A percentile compares a stretch with the other conserved stretches of the same genome.
These are phyloP conservation scores for Anastrepha obliqua DNA, from an alignment of 1,140 invertebrate genomes.

Conservation along the genomic window DNA sequence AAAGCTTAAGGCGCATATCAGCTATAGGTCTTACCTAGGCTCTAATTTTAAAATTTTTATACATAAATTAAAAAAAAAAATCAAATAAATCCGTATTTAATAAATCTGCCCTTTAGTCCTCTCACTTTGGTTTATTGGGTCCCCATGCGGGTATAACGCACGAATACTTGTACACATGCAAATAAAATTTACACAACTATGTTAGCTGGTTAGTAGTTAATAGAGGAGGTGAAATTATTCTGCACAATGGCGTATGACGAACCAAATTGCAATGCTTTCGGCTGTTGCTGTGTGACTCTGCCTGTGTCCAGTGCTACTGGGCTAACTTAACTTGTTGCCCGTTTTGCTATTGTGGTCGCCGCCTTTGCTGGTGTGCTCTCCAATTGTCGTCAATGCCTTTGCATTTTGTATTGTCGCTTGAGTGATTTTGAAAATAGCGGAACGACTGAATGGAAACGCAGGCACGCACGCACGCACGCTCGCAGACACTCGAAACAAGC, in stretches of 20 bases:
- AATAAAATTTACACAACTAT: not conserved
- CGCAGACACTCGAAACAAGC: not conserved
- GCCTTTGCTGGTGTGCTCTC: conserved; percentile 11
- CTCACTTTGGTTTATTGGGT: not conserved
- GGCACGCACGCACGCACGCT: conserved; percentile 1
- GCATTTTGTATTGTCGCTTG: not conserved
- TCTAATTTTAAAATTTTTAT: too few species aligned
- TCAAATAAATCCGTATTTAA: too few species aligned
- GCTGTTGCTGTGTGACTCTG: not conserved
- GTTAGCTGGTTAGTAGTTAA: not conserved
- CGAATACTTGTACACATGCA: not conserved
- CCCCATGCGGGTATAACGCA: not conserved
- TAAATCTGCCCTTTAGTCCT: too few species aligned
- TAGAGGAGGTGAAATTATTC: conserved; percentile 55
- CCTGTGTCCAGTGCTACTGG: not conserved
- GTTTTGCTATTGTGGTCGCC: conserved; percentile 7
- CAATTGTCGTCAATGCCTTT: conserved; percentile 51
- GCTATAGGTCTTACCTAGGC: too few species aligned
- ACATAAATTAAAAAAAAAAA: too few species aligned
- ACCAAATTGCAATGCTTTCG: conserved; percentile 45
- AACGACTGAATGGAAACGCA: conserved; percentile 33
- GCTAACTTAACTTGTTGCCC: not conserved
- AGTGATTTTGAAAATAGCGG: conserved; percentile 52
- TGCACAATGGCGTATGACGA: conserved; percentile 58
- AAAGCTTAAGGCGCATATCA: too few species aligned